Evolutionary conservation across 2,113 vertebrate genomes (phyloP), one percentile per base, ranked within the genome.

Genomic region (Corythornis cristatus): DNA sequence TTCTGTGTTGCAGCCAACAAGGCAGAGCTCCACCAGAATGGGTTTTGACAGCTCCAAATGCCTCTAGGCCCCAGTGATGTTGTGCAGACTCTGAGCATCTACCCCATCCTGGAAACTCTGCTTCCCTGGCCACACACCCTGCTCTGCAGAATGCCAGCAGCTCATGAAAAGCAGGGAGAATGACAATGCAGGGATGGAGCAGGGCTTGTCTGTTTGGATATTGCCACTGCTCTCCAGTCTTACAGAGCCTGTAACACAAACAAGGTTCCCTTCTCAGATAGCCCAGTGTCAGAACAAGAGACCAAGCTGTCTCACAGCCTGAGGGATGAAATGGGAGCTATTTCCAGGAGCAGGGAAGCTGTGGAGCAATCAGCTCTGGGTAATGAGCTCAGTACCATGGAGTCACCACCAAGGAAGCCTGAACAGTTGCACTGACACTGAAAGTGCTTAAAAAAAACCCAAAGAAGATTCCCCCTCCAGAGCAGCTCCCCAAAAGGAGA

Each of bases 401-500:
- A 87, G 51, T 76, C 35, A 75, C 31, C 23, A 8, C 29, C 62
- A 67, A 90, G 35, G 73, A 92, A 95, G 83, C 8, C 50, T 11
- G 18, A 79, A 65, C 35, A 70, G 42, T 19, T 89, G 53, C 16
- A 83, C 17, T 85, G 71, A 86, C 70, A 86, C 35, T 58, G 83
- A 83, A 82, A 86, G 50, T 28, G 14, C 11, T 17, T 11, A 43
- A 20, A 73, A 58, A 35, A 15, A 31, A 22, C 19, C 29, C 25
- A 20, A 7, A n/a, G 25, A 93, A 67, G 26, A 77, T n/a, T 60
- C 62, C 28, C 26, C 64, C 40, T 81, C 56, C 43, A 92, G 7
- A 56, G 62, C 88, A 51, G 62, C 88, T 50, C 62, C 50, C 72
- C 58, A 81, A 84, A 96, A 92, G 89, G 85, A 43, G 78, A 95